phyloP scores from a whole-genome alignment of 2,797 vertebrate genomes.

The Danio tinwini region DNA sequence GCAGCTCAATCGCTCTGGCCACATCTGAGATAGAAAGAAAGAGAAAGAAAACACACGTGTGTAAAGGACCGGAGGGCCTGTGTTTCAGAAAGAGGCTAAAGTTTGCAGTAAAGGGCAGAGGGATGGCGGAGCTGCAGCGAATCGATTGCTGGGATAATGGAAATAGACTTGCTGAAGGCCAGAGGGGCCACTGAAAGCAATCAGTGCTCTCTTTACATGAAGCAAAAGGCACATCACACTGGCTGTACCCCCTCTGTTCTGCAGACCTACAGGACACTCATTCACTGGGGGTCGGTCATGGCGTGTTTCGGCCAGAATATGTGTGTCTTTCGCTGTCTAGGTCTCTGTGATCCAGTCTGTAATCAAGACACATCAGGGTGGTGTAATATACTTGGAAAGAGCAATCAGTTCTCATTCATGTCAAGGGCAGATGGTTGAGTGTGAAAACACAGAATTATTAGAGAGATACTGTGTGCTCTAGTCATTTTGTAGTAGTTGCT shows the following conservation, averaged over 20 bases:
- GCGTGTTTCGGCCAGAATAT: not conserved
- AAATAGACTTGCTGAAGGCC: constrained; percentile 65
- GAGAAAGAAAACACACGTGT: constrained; percentile 28
- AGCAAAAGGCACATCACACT: constrained; percentile 18
- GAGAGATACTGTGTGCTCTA: not conserved
- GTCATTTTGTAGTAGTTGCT: not conserved
- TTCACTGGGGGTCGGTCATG: constrained; percentile 4
- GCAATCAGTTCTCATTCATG: not conserved
- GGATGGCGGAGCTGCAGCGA: constrained; percentile 53
- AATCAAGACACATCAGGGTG: not conserved
- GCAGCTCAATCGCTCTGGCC: constrained; percentile 93
- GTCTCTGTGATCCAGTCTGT: not conserved
- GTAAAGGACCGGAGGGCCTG: not conserved
- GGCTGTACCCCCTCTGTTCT: not conserved
- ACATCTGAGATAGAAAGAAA: constrained; percentile 83
- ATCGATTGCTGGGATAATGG: constrained; percentile 70
- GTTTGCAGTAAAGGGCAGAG: constrained; percentile 62
- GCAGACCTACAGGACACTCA: constrained; percentile 7
- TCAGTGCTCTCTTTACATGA: constrained; percentile 41
- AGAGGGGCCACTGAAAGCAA: constrained; percentile 36
- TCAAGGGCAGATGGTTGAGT: not conserved
- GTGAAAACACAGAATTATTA: not conserved
- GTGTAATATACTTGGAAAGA: not conserved
- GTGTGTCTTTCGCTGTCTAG: not conserved
- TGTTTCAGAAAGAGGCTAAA: constrained; percentile 50